phyloP scores from a whole-genome alignment of 1,140 invertebrate genomes.

The Drosophila miranda region DNA sequence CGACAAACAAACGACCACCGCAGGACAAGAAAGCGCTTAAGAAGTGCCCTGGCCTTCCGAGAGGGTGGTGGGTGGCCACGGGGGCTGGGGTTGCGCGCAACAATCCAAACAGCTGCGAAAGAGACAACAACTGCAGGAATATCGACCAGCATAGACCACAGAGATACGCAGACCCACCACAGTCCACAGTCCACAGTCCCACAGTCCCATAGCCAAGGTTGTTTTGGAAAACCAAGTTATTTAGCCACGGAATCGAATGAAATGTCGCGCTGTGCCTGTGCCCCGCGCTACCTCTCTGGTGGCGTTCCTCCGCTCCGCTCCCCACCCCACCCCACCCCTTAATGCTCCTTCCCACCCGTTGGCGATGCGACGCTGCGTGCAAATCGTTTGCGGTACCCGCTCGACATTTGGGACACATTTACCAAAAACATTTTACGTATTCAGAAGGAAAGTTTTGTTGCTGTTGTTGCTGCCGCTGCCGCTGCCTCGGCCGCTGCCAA shows the following conservation, averaged over 20 bases:
- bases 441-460: constrained; percentile 71
- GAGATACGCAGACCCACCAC: constrained; percentile 5
- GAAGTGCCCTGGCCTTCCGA: constrained; percentile 52
- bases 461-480: constrained; percentile 20
- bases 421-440: constrained; percentile 79
- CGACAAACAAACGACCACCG: constrained; percentile 81
- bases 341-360: neutral
- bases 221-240: constrained; percentile 69
- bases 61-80: neutral
- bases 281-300: neutral
- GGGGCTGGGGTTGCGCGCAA: constrained; percentile 31
- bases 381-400: constrained; percentile 55
- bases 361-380: constrained; percentile 27
- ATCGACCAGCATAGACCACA: constrained; percentile 53
- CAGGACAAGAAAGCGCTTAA: constrained; percentile 81
- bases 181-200: neutral
- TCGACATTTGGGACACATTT: constrained; percentile 78
- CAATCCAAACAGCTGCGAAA: constrained; percentile 71
- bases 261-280: constrained; percentile 54
- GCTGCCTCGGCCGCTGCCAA: constrained; percentile 33
- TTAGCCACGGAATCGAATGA: constrained; percentile 75
- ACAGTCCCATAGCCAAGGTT: constrained; percentile 35
- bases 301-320: neutral
- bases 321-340: neutral
- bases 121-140: constrained; percentile 62